Conservation (phyloP, 2,888 invertebrate genomes). For the Drosophila multiciliata region DNA sequence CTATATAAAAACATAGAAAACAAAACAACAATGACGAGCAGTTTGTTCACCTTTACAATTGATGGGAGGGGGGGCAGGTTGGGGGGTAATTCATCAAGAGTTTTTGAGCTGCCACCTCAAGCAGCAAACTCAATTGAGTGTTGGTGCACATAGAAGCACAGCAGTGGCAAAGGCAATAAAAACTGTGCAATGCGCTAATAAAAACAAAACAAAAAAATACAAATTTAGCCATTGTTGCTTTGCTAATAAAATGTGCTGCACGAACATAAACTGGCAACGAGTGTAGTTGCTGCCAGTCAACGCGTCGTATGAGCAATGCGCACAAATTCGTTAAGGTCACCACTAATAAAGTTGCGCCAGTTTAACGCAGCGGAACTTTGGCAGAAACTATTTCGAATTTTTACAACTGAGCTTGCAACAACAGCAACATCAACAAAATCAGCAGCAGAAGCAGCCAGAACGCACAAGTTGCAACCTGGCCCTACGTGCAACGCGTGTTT, state of each 20-base stretch:
- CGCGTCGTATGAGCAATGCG: slow-evolving; percentile 67
- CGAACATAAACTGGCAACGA: slow-evolving; percentile 48
- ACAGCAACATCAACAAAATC: not conserved
- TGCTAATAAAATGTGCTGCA: slow-evolving; percentile 63
- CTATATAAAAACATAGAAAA: slow-evolving; percentile 6
- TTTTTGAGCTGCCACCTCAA: slow-evolving; percentile 54
- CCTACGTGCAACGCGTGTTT: slow-evolving; percentile 64
- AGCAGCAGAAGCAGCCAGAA: slow-evolving; percentile 13
- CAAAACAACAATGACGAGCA: slow-evolving; percentile 32
- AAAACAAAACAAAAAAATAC: slow-evolving; percentile 54
- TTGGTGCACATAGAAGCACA: slow-evolving; percentile 45
- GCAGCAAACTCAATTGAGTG: slow-evolving; percentile 53
- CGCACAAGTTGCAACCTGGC: slow-evolving; percentile 46
- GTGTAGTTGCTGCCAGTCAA: slow-evolving; percentile 38
- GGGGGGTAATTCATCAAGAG: slow-evolving; percentile 18
- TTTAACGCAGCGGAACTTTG: slow-evolving; percentile 72
- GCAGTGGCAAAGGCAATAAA: slow-evolving; percentile 52
- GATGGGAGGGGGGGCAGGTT: not conserved
- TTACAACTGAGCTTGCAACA: slow-evolving; percentile 47
- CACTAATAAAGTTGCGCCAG: slow-evolving; percentile 66
- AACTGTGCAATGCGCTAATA: slow-evolving; percentile 59
- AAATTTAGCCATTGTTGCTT: slow-evolving; percentile 70
- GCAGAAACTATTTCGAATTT: slow-evolving; percentile 51
- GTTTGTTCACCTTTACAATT: slow-evolving; percentile 67
- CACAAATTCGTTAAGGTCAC: slow-evolving; percentile 55